Percentiles rank a stretch among this genome's conserved stretches.
phyloP scores from a whole-genome alignment of 2,888 invertebrate genomes.

The Zeuzera pyrina region DNA sequence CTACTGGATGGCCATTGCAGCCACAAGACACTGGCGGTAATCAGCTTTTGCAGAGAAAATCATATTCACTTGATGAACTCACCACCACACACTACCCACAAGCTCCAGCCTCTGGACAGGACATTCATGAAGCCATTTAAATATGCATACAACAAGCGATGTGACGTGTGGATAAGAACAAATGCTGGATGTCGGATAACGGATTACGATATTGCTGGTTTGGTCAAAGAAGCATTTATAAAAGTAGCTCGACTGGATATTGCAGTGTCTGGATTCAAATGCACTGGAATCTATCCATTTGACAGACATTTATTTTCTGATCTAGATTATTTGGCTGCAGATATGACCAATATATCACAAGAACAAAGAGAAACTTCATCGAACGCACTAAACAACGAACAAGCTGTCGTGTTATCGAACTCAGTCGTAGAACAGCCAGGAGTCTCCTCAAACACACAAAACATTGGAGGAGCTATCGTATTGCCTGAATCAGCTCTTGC shows the following conservation, averaged over 20 bases:
- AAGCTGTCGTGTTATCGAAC: slow-evolving; percentile 3
- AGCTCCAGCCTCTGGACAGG: slow-evolving; percentile 19
- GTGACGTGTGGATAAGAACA: slow-evolving; percentile 15
- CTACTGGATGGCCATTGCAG: slow-evolving; percentile 18
- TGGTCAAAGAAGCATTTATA: slow-evolving; percentile 10
- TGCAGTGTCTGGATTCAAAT: slow-evolving; percentile 13
- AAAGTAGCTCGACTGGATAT: slow-evolving; percentile 10
- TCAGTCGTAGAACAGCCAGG: slow-evolving; percentile 2
- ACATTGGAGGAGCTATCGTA: not conserved
- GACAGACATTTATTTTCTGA: slow-evolving; percentile 14
- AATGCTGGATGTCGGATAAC: slow-evolving; percentile 16
- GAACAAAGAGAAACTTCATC: slow-evolving; percentile 2
- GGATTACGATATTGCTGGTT: slow-evolving; percentile 15
- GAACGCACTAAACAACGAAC: slow-evolving; percentile 1
- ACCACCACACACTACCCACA: no score
- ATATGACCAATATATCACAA: slow-evolving; percentile 3
- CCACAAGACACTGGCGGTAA: slow-evolving; percentile 17
- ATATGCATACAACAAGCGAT: slow-evolving; percentile 13
- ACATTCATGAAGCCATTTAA: slow-evolving; percentile 21
- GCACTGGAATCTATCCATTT: slow-evolving; percentile 16
- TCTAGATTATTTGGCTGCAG: slow-evolving; percentile 3
- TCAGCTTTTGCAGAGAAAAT: slow-evolving; percentile 16
- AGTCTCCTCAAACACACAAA: not conserved
- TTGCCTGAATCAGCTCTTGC: no score
- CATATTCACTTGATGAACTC: slow-evolving; percentile 14